phyloP scores from a whole-genome alignment of 2,888 invertebrate genomes.

The Acanthopleura granulata region DNA sequence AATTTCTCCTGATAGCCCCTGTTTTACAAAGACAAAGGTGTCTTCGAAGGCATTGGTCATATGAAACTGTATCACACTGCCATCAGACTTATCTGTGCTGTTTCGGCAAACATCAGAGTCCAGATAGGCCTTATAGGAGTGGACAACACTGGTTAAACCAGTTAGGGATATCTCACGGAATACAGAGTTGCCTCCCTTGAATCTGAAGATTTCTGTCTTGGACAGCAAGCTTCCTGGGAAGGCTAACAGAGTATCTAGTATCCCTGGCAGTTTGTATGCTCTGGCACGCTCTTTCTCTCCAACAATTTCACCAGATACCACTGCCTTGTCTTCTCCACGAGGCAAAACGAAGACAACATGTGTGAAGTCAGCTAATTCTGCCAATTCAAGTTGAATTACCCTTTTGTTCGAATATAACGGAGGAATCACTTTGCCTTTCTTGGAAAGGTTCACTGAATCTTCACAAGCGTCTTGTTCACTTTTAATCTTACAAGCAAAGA shows the following conservation, averaged over 20 bases:
- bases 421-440: constrained; percentile 42
- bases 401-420: constrained; percentile 51
- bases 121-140: constrained; percentile 33
- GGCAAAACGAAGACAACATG: constrained; percentile 3
- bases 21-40: neutral
- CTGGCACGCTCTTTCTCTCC: neutral
- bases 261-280: constrained; percentile 45
- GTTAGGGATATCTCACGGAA: constrained; percentile 53
- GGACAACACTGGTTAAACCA: constrained; percentile 45
- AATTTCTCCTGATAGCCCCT: neutral
- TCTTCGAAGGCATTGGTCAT: neutral
- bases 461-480: constrained; percentile 49
- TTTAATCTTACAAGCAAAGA: constrained; percentile 54
- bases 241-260: constrained; percentile 49
- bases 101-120: neutral
- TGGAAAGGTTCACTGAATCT: constrained; percentile 39
- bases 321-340: neutral
- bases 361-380: neutral
- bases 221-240: constrained; percentile 52
- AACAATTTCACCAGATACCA: neutral
- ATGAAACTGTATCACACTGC: neutral
- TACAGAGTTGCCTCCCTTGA: constrained; percentile 44
- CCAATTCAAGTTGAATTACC: constrained; percentile 32
- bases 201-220: constrained; percentile 44
- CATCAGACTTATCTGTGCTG: neutral